Evolutionary conservation across 2,797 vertebrate genomes (phyloP).

Genomic region (Esox lucius): DNA sequence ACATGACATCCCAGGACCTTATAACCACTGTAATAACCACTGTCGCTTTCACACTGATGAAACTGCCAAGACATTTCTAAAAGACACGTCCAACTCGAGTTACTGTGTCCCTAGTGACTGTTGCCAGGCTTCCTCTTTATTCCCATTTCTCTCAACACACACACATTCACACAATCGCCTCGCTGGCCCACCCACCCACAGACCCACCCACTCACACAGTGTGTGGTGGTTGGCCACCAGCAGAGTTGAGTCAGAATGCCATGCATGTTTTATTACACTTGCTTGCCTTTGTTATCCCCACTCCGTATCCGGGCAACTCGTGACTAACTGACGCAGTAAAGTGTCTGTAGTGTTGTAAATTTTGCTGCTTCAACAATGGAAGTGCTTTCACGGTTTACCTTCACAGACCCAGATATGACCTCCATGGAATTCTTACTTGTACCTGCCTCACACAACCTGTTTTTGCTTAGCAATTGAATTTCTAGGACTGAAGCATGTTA

Average conservation of each 20-base stretch:
- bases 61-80: constrained; percentile 8
- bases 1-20: background rate
- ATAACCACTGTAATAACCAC: background rate
- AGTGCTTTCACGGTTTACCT: background rate
- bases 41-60: constrained; percentile 29
- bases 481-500: background rate
- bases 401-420: constrained; percentile 21
- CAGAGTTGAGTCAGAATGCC: constrained; percentile 37
- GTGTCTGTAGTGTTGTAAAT: constrained; percentile 29
- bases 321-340: constrained; percentile 33
- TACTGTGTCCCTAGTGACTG: constrained; percentile 57
- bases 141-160: constrained; percentile 9
- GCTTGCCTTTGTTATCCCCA: constrained; percentile 59
- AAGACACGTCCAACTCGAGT: constrained; percentile 39
- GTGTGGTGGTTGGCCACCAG: constrained; percentile 39
- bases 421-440: constrained; percentile 12
- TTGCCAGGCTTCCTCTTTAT: constrained; percentile 39
- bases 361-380: constrained; percentile 26
- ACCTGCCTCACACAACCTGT: background rate
- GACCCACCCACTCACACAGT: constrained; percentile 37
- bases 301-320: constrained; percentile 63
- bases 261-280: constrained; percentile 67
- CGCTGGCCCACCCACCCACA: constrained; percentile 31
- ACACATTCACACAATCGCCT: constrained; percentile 33
- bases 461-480: background rate